Percentiles rank a stretch among this genome's conserved stretches.
phyloP scores from a whole-genome alignment of 2,888 invertebrate genomes.

The Torymus tubicola region DNA sequence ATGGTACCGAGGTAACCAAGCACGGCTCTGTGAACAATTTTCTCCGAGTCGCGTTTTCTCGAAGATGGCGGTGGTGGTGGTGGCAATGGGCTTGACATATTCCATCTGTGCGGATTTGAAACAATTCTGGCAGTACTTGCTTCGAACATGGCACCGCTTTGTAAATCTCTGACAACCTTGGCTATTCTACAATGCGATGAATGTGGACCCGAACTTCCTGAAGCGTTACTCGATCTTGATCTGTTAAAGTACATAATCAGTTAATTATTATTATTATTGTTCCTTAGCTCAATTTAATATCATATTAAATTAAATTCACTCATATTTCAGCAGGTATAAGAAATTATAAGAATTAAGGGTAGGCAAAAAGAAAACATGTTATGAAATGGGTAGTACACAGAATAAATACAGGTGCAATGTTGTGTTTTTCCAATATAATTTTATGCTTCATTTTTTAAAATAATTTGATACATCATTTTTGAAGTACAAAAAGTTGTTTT shows the following conservation, averaged over 20 bases:
- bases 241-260: slow-evolving; percentile 11
- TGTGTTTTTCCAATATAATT: too few species aligned
- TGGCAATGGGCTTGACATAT: slow-evolving; percentile 73
- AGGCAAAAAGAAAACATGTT: too few species aligned
- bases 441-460: too few species aligned
- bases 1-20: slow-evolving; percentile 97
- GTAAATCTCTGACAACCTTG: slow-evolving; percentile 78
- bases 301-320: neutral
- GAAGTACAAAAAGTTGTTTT: too few species aligned
- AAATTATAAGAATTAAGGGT: too few species aligned
- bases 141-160: slow-evolving; percentile 78
- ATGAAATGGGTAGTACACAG: too few species aligned
- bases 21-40: slow-evolving; percentile 87
- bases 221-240: slow-evolving; percentile 54
- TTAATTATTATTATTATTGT: too few species aligned
- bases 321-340: neutral
- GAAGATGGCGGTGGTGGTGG: slow-evolving; percentile 74
- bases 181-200: slow-evolving; percentile 75
- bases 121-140: slow-evolving; percentile 62
- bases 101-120: slow-evolving; percentile 72
- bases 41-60: slow-evolving; percentile 72
- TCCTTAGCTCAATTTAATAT: too few species aligned
- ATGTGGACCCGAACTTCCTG: slow-evolving; percentile 55
- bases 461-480: too few species aligned
- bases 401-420: too few species aligned